Evolutionary conservation across 2,888 invertebrate genomes (phyloP), one percentile per base, ranked within the genome.

Genomic region (Glaucopsyche alexis): DNA sequence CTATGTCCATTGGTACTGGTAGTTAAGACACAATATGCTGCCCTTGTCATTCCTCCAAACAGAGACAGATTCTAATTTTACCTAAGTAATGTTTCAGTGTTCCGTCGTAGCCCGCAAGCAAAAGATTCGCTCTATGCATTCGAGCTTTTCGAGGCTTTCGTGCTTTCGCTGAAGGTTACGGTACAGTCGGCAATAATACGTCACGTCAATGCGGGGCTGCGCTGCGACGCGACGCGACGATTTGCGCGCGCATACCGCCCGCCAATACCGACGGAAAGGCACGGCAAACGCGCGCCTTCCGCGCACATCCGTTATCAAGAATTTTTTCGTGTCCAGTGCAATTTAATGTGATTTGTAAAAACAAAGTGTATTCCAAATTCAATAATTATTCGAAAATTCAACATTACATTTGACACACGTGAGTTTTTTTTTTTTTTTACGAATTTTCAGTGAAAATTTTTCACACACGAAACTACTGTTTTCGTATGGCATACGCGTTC

Each of bases 251-350:
- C 79, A 76, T 73, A 79, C 79, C 81, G 71, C 72, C 74, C 73
- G 85, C 89, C 87, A 88, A 88, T 90, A 77, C 82, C 81, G 84
- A 80, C 82, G 80, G 83, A 82, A 78, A 83, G 81, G 77, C 77
- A 76, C 77, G 80, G 78, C 82, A 82, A 86, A 82, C 85, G 85
- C 88, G 88, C 87, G 87, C 85, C 85, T 79, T 80, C 89, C 87
- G 75, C 78, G 79, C 81, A 81, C 85, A 82, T 83, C 81, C 82
- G 83, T 78, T 77, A 72, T 74, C 76, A 75, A 77, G 78, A 77
- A 80, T 78, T 82, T 75, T 77, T 76, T 74, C 74, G 73, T 75
- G 78, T 74, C 75, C 50, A 73, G 52, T 71, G 38, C 72, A 67
- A 73, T 71, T 60, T 29, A 29, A 38, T 60, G 60, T 60, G 60